These are phyloP conservation scores for Tyrannus savana DNA, from an alignment of 2,113 vertebrate species.

Conservation along the genomic window DNA sequence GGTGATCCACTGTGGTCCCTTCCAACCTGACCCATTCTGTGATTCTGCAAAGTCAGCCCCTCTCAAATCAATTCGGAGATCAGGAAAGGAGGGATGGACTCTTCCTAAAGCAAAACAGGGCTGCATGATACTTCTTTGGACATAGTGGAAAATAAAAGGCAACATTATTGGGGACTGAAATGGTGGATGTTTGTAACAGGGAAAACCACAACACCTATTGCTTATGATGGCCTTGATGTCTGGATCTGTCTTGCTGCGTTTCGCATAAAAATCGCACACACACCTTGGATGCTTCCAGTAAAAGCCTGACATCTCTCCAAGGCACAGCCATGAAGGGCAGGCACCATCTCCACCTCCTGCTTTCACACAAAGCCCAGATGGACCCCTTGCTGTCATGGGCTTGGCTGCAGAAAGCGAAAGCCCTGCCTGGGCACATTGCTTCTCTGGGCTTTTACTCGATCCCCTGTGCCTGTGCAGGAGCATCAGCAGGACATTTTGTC, in stretches of 20 bases:
- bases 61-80: background rate
- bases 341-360: background rate
- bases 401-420: background rate
- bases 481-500: accelerated
- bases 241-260: background rate
- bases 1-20: accelerated
- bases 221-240: background rate
- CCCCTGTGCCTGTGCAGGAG: background rate
- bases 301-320: background rate
- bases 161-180: background rate
- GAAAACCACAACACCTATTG: background rate
- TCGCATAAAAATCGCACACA: background rate
- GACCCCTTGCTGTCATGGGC: accelerated
- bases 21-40: background rate
- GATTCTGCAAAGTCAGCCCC: background rate
- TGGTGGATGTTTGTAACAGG: background rate
- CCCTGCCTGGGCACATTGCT: background rate
- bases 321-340: background rate
- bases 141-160: background rate
- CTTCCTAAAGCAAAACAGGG: background rate
- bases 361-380: background rate
- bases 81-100: background rate
- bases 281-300: background rate
- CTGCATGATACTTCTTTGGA: background rate
- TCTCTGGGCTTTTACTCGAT: background rate